Percentiles rank a stretch among this genome's conserved stretches.
Evolutionary conservation across 1,140 invertebrate species (phyloP).

Genomic region (Bombus sylvicola): DNA sequence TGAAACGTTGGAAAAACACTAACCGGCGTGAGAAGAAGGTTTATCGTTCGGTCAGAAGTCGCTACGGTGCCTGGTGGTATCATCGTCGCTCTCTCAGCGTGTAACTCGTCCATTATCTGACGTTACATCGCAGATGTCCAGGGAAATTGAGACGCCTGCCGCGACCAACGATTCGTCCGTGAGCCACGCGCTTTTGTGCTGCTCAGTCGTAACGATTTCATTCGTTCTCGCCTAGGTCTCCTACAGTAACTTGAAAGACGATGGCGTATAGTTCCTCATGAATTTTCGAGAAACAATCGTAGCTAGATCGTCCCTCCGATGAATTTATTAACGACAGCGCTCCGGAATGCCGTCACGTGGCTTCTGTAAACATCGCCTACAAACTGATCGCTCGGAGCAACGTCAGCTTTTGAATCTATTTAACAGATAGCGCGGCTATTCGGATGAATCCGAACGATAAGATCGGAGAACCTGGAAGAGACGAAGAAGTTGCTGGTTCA

Average conservation of each 20-base stretch:
- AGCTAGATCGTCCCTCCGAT: not conserved
- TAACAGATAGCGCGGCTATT: not conserved
- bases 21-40: constrained; percentile 22
- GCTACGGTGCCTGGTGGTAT: not conserved
- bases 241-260: no score
- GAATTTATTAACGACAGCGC: constrained; percentile 24
- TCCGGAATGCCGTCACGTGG: constrained; percentile 32
- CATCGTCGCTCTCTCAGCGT: no score
- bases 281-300: constrained; percentile 19
- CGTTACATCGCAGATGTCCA: constrained; percentile 31
- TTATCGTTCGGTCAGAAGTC: constrained; percentile 35
- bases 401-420: constrained; percentile 23
- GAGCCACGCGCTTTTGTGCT: not conserved
- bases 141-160: constrained; percentile 49
- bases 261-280: not conserved
- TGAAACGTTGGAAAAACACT: constrained; percentile 36
- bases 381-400: not conserved
- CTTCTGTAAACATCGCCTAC: constrained; percentile 29
- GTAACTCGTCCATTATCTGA: constrained; percentile 43
- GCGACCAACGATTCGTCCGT: constrained; percentile 21
- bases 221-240: not conserved
- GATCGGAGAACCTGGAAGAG: not conserved
- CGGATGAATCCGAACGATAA: constrained; percentile 26
- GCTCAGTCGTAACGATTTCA: not conserved
- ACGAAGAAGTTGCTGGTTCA: not conserved